Percentiles rank a stretch among this genome's conserved stretches.
Conservation (phyloP, 1,140 invertebrate species). For the Drosophila gunungcola region DNA sequence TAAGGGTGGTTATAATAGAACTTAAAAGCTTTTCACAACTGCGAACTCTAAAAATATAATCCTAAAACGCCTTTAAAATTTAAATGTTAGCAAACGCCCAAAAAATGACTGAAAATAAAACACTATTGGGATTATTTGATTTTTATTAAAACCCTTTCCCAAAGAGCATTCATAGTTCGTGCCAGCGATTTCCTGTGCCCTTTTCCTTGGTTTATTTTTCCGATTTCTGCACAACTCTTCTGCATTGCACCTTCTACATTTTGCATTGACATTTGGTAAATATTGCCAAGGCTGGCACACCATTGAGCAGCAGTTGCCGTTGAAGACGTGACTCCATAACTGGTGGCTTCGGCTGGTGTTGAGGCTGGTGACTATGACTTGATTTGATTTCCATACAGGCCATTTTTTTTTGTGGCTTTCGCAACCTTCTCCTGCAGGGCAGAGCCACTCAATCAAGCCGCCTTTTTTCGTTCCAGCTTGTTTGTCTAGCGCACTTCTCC, state of each 20-base stretch:
- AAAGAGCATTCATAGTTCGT: constrained; percentile 46
- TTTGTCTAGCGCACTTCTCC: constrained; percentile 74
- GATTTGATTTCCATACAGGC: constrained; percentile 78
- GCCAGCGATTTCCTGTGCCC: not conserved
- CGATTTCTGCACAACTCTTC: constrained; percentile 46
- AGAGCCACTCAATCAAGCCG: constrained; percentile 74
- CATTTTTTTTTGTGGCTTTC: constrained; percentile 33
- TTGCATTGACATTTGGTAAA: constrained; percentile 83
- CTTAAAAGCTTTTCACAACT: too few species aligned
- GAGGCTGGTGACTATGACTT: constrained; percentile 69
- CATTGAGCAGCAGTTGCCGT: constrained; percentile 55
- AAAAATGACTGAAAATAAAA: too few species aligned
- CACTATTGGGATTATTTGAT: too few species aligned
- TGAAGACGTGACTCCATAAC: constrained; percentile 58
- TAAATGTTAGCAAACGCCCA: too few species aligned
- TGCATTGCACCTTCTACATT: constrained; percentile 67
- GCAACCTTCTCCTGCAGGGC: constrained; percentile 26
- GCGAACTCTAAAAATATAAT: too few species aligned
- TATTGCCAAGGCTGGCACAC: constrained; percentile 64
- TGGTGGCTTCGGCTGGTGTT: constrained; percentile 31
- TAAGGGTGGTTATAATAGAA: too few species aligned
- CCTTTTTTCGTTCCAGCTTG: constrained; percentile 61
- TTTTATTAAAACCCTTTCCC: not conserved
- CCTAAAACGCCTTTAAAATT: too few species aligned
- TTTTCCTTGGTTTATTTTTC: constrained; percentile 38